Base-by-base conservation (phyloP, 1,140 invertebrate genomes). In the Melitaea cinxia region DNA sequence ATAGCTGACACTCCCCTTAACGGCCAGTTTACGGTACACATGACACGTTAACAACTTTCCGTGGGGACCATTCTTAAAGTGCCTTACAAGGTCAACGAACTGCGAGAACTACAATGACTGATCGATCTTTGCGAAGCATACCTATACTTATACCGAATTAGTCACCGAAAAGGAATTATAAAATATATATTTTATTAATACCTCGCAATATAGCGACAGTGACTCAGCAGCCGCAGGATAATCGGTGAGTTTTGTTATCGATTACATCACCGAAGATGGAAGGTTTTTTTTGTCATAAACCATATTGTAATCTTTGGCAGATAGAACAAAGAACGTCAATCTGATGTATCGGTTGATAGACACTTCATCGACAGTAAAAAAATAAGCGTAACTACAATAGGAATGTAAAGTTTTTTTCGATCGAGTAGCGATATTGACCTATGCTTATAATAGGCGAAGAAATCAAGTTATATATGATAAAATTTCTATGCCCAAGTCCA, bases 121-220 rank as follows among this genome's bases (percentile, higher is more conserved):
- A 52, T 39, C 37, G 14, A 47, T 52, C n/a, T 26, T 52, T 50
- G 19, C 17, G n/a, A 74, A 65, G 55, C 55, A 67, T 74, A 66
- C 45, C 57, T 61, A 76, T 73, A 70, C 73, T 69, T 74, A 75
- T 70, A 57, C 26, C n/a, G 73, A 64, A 39, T 86, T 78, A 83
- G 75, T 84, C 83, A 84, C 72, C 61, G 53, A 66, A 59, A 65
- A 78, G 78, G 70, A 71, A 76, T 77, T 77, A 80, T 75, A 74
- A 80, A 84, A 76, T 67, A 68, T 45, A n/a, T 68, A 58, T 58
- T 30, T 47, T 68, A 68, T 56, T 33, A 49, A 37, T 55, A 26
- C 54, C n/a, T 33, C 19, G 45, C 63, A 58, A 69, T 53, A 63
- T 24, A 19, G 24, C 57, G 28, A 21, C 30, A 63, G 62, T 82